These are phyloP conservation scores for Drosophila monieri DNA, from an alignment of 2,888 invertebrate genomes.

Conservation along the genomic window DNA sequence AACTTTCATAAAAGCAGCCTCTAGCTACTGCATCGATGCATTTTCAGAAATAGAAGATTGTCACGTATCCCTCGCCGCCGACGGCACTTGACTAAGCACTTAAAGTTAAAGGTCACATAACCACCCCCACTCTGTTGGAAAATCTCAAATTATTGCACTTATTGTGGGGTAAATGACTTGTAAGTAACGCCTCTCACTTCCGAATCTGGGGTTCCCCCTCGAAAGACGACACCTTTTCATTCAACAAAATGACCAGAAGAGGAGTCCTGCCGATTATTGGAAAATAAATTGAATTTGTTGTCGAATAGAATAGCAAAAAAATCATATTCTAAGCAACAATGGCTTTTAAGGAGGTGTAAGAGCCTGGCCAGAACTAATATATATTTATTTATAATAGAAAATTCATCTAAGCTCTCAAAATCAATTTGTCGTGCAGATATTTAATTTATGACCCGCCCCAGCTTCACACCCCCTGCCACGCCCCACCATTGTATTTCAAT, in stretches of 20 bases:
- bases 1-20: background rate
- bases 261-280: constrained; percentile 59
- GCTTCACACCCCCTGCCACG: background rate
- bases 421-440: constrained; percentile 72
- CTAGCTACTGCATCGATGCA: constrained; percentile 23
- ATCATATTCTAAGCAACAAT: constrained; percentile 65
- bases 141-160: constrained; percentile 57
- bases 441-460: constrained; percentile 60
- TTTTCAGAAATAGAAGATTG: constrained; percentile 54
- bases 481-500: constrained; percentile 40
- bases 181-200: constrained; percentile 41
- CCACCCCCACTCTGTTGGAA: constrained; percentile 34
- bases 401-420: constrained; percentile 48
- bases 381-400: constrained; percentile 61
- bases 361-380: constrained; percentile 41
- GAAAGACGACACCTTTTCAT: constrained; percentile 15
- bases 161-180: constrained; percentile 68
- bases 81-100: constrained; percentile 38
- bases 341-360: constrained; percentile 3
- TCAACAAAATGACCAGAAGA: constrained; percentile 15
- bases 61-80: constrained; percentile 54
- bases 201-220: background rate
- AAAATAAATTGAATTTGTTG: constrained; percentile 73
- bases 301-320: constrained; percentile 24
- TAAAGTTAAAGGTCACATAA: constrained; percentile 28